phyloP scores from a whole-genome alignment of 2,888 invertebrate species.

The Neelides folsomi region DNA sequence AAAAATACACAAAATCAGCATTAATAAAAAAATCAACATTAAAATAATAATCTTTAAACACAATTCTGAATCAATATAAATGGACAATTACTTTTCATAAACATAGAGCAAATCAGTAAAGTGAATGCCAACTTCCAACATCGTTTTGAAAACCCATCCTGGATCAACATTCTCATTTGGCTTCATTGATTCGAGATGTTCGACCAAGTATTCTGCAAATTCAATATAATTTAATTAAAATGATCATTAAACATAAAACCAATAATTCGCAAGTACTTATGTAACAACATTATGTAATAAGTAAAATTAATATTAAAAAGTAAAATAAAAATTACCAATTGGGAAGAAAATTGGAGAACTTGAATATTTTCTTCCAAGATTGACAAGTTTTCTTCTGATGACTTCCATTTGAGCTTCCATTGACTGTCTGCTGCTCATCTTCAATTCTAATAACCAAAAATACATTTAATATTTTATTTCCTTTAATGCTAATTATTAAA shows the following conservation, averaged over 20 bases:
- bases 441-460: constrained; percentile 15
- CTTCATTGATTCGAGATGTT: constrained; percentile 33
- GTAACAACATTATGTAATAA: background rate
- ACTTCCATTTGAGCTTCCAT: constrained; percentile 35
- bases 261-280: background rate
- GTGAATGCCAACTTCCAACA: constrained; percentile 63
- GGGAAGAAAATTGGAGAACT: constrained; percentile 55
- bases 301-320: background rate
- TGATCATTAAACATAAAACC: background rate
- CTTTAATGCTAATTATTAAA: constrained; percentile 13
- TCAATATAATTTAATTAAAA: constrained; percentile 2
- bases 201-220: constrained; percentile 33
- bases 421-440: constrained; percentile 36
- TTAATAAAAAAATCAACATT: no score
- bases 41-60: no score
- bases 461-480: background rate
- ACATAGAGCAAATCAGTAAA: constrained; percentile 64
- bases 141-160: constrained; percentile 60
- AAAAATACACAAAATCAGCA: no score
- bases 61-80: no score
- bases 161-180: constrained; percentile 45
- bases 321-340: constrained; percentile 47
- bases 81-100: constrained; percentile 54
- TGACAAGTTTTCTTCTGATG: constrained; percentile 38
- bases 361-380: constrained; percentile 38